These are phyloP conservation scores for Echeneis naucrates DNA, from an alignment of 2,797 vertebrate species.

Conservation along the genomic window DNA sequence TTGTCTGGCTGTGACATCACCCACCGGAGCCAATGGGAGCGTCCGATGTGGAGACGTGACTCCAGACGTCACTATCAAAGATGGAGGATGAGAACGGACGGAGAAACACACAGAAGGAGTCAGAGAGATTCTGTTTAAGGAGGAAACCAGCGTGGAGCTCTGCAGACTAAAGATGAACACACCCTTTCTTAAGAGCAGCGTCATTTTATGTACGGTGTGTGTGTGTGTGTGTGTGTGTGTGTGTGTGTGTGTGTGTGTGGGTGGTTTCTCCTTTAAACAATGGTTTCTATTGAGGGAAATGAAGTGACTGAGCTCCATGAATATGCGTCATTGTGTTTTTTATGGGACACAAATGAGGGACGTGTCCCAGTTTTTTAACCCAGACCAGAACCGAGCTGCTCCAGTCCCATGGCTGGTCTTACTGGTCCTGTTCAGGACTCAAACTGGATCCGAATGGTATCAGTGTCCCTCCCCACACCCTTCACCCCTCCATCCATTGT, in stretches of 20 bases:
- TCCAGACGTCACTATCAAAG: no score
- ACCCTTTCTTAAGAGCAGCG: not conserved
- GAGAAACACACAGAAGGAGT: no score
- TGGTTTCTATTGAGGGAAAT: slow-evolving; percentile 23
- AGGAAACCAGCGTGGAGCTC: no score
- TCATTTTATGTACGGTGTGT: not conserved
- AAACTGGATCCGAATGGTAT: not conserved
- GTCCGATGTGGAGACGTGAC: no score
- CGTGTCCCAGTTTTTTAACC: not conserved
- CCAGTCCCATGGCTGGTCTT: not conserved
- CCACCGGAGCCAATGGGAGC: no score
- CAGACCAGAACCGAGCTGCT: not conserved
- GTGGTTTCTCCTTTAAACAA: slow-evolving; percentile 13
- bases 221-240: not conserved
- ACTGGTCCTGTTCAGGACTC: not conserved
- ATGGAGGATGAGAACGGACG: no score
- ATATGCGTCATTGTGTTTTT: slow-evolving; percentile 19
- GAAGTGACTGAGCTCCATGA: not conserved
- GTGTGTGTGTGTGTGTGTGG: slow-evolving; percentile 6
- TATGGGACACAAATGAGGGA: not conserved
- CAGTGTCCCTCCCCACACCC: not conserved
- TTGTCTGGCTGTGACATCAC: no score
- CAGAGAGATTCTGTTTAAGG: no score
- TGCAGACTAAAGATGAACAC: no score
- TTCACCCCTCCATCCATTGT: not conserved